phyloP scores from a whole-genome alignment of 2,888 invertebrate genomes.

The Catocala fraxini region DNA sequence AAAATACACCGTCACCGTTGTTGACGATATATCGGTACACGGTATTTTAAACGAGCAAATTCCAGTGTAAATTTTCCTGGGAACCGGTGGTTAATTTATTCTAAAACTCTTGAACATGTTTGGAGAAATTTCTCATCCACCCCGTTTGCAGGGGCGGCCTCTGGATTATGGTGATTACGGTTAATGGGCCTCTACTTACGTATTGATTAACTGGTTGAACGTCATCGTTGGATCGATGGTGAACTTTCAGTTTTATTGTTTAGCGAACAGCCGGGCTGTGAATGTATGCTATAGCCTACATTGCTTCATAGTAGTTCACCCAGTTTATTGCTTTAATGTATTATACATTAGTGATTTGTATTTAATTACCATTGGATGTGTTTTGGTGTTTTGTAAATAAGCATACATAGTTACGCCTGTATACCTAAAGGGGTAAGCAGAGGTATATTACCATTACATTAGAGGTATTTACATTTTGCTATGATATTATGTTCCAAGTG shows the following conservation, averaged over 20 bases:
- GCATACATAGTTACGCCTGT: no score
- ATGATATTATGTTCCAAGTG: no score
- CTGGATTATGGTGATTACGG: slow-evolving; percentile 36
- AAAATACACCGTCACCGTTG: background rate
- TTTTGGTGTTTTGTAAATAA: no score
- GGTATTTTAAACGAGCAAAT: slow-evolving; percentile 34
- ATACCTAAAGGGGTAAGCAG: no score
- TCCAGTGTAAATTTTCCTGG: slow-evolving; percentile 26
- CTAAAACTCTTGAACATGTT: slow-evolving; percentile 41
- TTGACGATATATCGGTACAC: background rate
- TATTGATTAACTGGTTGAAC: slow-evolving; percentile 36
- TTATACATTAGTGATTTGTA: no score
- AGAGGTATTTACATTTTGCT: no score
- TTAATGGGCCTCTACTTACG: slow-evolving; percentile 32
- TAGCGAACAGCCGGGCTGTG: background rate
- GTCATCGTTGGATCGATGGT: slow-evolving; percentile 26
- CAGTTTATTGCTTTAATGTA: no score
- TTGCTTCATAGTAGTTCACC: no score
- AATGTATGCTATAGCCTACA: no score
- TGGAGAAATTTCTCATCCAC: slow-evolving; percentile 25
- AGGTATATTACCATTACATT: no score
- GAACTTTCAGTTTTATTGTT: slow-evolving; percentile 11
- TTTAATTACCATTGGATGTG: no score
- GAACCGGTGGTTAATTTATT: slow-evolving; percentile 40
- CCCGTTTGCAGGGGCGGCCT: slow-evolving; percentile 15